A percentile compares a stretch with the other conserved stretches of the same genome.
Evolutionary conservation across 2,113 vertebrate species (phyloP).

Genomic region (Tachysurus vachellii): DNA sequence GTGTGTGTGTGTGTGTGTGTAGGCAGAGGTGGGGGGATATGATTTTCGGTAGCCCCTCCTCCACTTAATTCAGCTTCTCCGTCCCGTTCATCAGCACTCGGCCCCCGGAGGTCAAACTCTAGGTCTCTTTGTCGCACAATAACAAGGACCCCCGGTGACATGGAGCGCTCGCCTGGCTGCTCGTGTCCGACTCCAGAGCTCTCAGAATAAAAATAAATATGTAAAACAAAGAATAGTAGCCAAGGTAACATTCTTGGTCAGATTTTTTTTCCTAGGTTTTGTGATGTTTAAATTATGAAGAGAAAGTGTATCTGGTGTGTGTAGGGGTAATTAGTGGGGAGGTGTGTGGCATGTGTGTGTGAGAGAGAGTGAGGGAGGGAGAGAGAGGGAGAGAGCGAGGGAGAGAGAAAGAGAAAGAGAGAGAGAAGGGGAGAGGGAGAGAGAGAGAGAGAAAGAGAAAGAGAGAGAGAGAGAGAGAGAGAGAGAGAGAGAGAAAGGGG

Average conservation of each 20-base stretch:
- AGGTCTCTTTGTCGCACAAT: constrained; percentile 11
- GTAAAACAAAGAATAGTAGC: not conserved
- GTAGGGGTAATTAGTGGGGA: not conserved
- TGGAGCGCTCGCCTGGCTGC: not conserved
- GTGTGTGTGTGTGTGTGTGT: not conserved
- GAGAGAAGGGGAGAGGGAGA: not conserved
- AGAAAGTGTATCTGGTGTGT: not conserved
- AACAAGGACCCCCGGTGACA: constrained; percentile 15
- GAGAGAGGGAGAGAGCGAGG: not conserved
- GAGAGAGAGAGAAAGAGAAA: constrained; percentile 11
- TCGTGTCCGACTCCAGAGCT: not conserved
- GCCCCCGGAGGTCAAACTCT: constrained; percentile 27
- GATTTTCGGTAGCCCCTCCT: constrained; percentile 19
- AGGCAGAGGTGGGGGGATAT: not conserved
- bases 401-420: constrained; percentile 6
- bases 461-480: not conserved
- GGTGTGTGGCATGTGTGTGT: not conserved
- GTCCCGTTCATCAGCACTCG: constrained; percentile 47
- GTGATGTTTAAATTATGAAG: not conserved
- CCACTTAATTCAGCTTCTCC: constrained; percentile 41
- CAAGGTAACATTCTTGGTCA: not conserved
- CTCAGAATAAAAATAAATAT: not conserved
- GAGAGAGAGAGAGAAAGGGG: not conserved
- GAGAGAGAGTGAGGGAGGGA: not conserved
- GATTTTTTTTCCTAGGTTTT: not conserved